Base-by-base conservation (phyloP, 2,797 vertebrate genomes). In the Pangasius macronema region DNA sequence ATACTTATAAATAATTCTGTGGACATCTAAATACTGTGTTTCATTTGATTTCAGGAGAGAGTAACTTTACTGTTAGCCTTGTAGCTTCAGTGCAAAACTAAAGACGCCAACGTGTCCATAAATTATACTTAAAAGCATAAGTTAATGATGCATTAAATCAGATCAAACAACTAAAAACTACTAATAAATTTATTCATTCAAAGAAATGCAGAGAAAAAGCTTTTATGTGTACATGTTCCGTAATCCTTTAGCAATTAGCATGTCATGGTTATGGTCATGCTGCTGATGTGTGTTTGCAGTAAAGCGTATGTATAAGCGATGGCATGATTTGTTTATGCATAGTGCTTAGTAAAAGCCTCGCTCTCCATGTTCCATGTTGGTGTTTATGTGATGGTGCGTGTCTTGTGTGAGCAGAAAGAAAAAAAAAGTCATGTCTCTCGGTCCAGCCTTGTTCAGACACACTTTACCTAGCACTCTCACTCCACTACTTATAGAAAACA, bases 401-500 rank as follows among this genome's bases (percentile, higher is more conserved):
- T 87, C 68, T 65, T 57, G 55, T 81, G 27, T 24, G 59, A 72
- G 70, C 79, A 70, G 75, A 33, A n/a, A 55, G 77, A 65, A 55
- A 27, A 57, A 51, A 49, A 81, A 30, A 27, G 73, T 57, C 51
- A 49, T 5, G 76, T 68, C 33, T 75, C 36, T 84, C 49, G 5
- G 8, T 18, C 73, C 49, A 16, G 39, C 72, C 27, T 51, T 1
- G 63, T 86, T 86, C 65, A 79, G 57, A 67, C 24, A 77, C 72
- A 51, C 63, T 77, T 51, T 33, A 36, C 51, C 51, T 51, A 42
- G 53, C 49, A 3, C 53, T 76, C 75, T 76, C 63, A 49, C 42
- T 84, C 36, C 70, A 24, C 87, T 84, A 83, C 83, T 42, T n/a
- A 84, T 33, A 65, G 84, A 92, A 89, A 87, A 81, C 86, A 93